Evolutionary conservation across 2,888 invertebrate species (phyloP).

Genomic region (Caenorhabditis virilis): DNA sequence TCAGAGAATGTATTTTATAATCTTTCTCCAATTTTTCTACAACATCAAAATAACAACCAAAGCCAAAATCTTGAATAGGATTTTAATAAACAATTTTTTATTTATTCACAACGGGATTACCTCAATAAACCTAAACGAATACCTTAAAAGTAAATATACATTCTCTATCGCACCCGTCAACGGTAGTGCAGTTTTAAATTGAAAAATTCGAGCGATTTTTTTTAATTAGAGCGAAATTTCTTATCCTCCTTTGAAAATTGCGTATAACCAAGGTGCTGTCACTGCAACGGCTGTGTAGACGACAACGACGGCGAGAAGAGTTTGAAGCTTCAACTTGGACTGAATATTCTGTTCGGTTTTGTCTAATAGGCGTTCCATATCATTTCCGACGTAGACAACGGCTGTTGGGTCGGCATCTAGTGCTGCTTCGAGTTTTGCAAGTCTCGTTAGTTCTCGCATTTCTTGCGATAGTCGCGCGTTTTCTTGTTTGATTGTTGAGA

Average conservation of each 20-base stretch:
- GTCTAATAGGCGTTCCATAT: slow-evolving; percentile 63
- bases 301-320: slow-evolving; percentile 63
- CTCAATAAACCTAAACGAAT: too few species aligned
- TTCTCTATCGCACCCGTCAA: too few species aligned
- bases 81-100: too few species aligned
- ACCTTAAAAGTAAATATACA: too few species aligned
- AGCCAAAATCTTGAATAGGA: too few species aligned
- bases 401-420: slow-evolving; percentile 53
- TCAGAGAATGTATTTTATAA: too few species aligned
- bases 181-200: too few species aligned
- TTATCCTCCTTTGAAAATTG: slow-evolving; percentile 47
- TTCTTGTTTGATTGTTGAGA: slow-evolving; percentile 47
- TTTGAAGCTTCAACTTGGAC: slow-evolving; percentile 66
- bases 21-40: too few species aligned
- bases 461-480: slow-evolving; percentile 52
- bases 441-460: slow-evolving; percentile 58
- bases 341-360: slow-evolving; percentile 65
- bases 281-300: slow-evolving; percentile 63
- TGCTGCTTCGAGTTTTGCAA: slow-evolving; percentile 58
- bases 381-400: slow-evolving; percentile 65
- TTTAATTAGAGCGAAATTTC: too few species aligned
- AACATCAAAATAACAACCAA: too few species aligned
- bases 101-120: too few species aligned
- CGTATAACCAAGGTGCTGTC: slow-evolving; percentile 57
- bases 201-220: too few species aligned